Conservation (phyloP, 2,888 invertebrate species). For the Diaperis boleti region DNA sequence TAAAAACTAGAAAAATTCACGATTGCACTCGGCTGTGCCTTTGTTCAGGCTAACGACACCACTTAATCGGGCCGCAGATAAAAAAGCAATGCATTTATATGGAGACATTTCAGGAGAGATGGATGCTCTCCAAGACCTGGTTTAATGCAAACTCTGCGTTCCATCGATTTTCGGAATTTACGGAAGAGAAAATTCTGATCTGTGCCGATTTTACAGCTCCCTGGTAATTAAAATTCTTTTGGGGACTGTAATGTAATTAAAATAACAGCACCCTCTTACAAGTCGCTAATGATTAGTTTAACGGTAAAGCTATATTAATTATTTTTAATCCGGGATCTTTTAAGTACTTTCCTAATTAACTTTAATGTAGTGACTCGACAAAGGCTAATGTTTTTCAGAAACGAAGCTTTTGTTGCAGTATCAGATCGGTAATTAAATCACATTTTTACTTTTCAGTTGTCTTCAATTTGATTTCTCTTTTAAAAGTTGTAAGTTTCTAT, state of each 20-base stretch:
- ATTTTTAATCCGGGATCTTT: slow-evolving; percentile 15
- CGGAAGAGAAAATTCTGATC: neutral
- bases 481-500: too few species aligned
- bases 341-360: slow-evolving; percentile 26
- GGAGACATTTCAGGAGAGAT: slow-evolving; percentile 30
- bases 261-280: slow-evolving; percentile 5
- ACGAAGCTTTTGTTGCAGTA: neutral
- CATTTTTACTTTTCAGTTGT: too few species aligned
- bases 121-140: neutral
- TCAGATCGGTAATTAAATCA: neutral
- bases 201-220: slow-evolving; percentile 1
- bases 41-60: slow-evolving; percentile 34
- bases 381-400: slow-evolving; percentile 9
- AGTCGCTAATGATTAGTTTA: slow-evolving; percentile 16
- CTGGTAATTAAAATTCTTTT: slow-evolving; percentile 13
- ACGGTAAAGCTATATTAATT: slow-evolving; percentile 13
- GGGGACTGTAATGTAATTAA: slow-evolving; percentile 10
- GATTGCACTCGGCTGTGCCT: slow-evolving; percentile 14
- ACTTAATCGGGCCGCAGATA: slow-evolving; percentile 35
- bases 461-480: too few species aligned
- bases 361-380: slow-evolving; percentile 15
- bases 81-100: slow-evolving; percentile 41
- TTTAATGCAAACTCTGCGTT: slow-evolving; percentile 4
- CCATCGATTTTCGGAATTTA: slow-evolving; percentile 3
- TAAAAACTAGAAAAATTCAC: slow-evolving; percentile 26